phyloP scores from a whole-genome alignment of 2,113 vertebrate genomes.

The Pitta sordida region DNA sequence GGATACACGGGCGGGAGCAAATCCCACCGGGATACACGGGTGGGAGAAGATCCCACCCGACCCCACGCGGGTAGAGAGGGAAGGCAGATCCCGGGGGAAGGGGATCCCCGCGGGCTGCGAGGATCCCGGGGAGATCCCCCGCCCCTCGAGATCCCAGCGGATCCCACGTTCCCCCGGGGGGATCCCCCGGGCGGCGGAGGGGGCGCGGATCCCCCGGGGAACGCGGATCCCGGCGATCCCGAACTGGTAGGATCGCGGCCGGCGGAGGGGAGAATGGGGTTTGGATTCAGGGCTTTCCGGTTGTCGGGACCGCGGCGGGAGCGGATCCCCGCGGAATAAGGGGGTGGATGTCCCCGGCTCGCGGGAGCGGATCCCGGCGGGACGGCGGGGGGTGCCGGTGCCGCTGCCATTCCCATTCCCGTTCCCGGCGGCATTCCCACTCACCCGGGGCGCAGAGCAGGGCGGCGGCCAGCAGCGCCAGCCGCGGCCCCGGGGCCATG shows the following conservation, averaged over 20 bases:
- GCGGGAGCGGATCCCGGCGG: background rate
- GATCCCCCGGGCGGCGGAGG: too few species aligned
- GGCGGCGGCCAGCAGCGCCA: constrained; percentile 1
- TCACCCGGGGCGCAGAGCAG: background rate
- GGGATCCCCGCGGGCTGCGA: background rate
- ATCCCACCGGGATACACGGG: too few species aligned
- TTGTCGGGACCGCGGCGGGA: background rate
- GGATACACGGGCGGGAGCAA: background rate
- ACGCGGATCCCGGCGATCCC: background rate
- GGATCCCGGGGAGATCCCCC: background rate
- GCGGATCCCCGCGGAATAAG: background rate
- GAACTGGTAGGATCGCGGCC: too few species aligned
- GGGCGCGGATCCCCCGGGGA: background rate
- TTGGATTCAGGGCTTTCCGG: too few species aligned
- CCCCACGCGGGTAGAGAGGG: background rate
- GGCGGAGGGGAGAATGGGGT: too few species aligned
- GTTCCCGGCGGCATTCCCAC: background rate
- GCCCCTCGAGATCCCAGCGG: background rate
- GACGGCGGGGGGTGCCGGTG: too few species aligned
- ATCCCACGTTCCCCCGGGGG: background rate
- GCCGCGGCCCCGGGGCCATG: background rate
- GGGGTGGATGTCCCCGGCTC: too few species aligned
- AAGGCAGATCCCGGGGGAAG: background rate
- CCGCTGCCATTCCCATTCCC: background rate
- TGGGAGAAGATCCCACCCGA: background rate